These are phyloP conservation scores for Astreopora myriophthalma DNA, from an alignment of 64 coral and sea anemone species.

Conservation along the genomic window DNA sequence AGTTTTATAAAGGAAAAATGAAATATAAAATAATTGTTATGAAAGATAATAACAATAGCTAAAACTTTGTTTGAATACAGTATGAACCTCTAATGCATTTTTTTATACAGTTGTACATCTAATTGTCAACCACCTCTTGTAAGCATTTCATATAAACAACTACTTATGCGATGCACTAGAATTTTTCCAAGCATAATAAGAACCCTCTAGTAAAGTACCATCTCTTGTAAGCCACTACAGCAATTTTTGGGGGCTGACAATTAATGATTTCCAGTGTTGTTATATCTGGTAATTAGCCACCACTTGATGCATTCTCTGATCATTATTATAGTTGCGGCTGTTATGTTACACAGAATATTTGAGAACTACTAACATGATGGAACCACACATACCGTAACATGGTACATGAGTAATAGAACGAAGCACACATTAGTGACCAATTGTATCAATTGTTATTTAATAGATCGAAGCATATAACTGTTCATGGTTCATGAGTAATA, in stretches of 20 bases:
- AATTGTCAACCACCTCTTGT: not conserved
- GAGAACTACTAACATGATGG: not conserved
- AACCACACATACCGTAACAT: not conserved
- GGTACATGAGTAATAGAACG: no score
- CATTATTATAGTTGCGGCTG: not conserved
- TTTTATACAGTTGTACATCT: no score
- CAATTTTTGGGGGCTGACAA: no score
- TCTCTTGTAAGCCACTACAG: no score
- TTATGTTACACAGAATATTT: not conserved
- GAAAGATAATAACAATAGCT: not conserved
- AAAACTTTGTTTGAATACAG: not conserved
- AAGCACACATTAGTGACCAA: no score
- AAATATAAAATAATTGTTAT: not conserved
- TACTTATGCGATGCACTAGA: no score
- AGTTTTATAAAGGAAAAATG: not conserved
- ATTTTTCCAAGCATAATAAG: no score
- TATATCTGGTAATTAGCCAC: not conserved
- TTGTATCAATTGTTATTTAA: no score
- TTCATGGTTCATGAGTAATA: no score
- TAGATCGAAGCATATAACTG: no score
- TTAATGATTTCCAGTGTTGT: not conserved
- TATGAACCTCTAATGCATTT: not conserved
- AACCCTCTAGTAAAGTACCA: no score
- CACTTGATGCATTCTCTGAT: not conserved
- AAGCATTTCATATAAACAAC: not conserved